Base-by-base conservation (phyloP, 2,113 vertebrate species). In the Andinoacara biseriatus region DNA sequence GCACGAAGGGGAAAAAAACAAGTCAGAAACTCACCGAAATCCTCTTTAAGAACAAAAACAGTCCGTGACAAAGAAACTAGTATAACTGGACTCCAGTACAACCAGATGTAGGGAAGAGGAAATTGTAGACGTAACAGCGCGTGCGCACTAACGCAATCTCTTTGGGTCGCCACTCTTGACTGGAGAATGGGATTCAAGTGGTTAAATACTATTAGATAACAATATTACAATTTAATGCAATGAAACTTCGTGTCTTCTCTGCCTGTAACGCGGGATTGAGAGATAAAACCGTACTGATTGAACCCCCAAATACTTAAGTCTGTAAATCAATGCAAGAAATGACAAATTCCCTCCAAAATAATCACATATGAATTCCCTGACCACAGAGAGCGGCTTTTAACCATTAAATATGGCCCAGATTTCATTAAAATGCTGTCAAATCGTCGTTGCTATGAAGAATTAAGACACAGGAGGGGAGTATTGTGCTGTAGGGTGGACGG, bases 401-500 rank as follows among this genome's bases (percentile, higher is more conserved):
- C 14, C 10, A 22, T 1, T 2, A 72, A 56, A 75, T 18, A 17
- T 7, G 52, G 7, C 24, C 18, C 18, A 2, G 18, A 26, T 59
- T 10, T 11, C 15, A 74, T 52, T 35, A 62, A 58, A 83, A 14
- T 14, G 11, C 24, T 13, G 29, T 76, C 40, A 79, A 58, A 24
- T 56, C 33, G 1, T 61, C 38, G 87, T 49, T 93, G 93, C 93
- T 86, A 92, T 95, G 62, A 88, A 67, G 61, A 65, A 76, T 87
- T 83, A 88, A 89, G 81, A 93, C 94, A 89, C 94, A 93, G 91
- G 94, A 95, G 91, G 94, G 94, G 85, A 85, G n/a, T 92, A 85
- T 94, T 94, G 93, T 89, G 75, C 93, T 91, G 69, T 80, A 65
- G 49, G 76, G 82, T 76, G 74, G 67, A 49, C n/a, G 14, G 40